These are phyloP conservation scores for Peucedramus taeniatus DNA, from an alignment of 2,113 vertebrate species.

Conservation along the genomic window DNA sequence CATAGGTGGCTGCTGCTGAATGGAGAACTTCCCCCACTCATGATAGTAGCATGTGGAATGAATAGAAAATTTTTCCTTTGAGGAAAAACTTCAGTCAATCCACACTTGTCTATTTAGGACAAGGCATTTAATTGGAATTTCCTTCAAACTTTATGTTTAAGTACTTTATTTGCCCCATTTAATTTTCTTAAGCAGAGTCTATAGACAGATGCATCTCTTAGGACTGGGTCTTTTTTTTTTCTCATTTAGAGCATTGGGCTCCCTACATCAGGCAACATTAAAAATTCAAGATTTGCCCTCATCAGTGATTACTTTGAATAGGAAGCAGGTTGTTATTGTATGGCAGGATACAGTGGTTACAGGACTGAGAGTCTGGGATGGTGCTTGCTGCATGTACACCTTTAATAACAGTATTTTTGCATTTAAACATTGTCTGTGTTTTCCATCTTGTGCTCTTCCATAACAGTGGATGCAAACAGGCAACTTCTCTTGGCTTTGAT, in stretches of 20 bases:
- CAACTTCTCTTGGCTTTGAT: conserved; percentile 20
- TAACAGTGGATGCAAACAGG: not conserved
- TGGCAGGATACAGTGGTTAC: not conserved
- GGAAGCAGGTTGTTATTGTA: not conserved
- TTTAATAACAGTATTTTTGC: not conserved
- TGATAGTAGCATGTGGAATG: not conserved
- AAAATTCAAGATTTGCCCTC: conserved; percentile 38
- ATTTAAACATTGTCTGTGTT: not conserved
- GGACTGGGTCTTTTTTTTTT: not conserved
- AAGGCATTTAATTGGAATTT: conserved; percentile 7
- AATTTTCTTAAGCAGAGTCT: conserved; percentile 25
- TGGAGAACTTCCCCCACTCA: not conserved
- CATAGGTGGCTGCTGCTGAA: not conserved
- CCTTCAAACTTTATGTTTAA: conserved; percentile 1
- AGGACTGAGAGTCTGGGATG: not conserved
- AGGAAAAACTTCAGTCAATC: not conserved
- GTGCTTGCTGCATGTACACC: not conserved
- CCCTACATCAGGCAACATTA: not conserved
- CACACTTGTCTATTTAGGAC: not conserved
- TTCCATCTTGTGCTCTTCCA: not conserved
- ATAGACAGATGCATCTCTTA: not conserved
- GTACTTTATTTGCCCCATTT: not conserved
- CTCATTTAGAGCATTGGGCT: not conserved
- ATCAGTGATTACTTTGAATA: conserved; percentile 15
- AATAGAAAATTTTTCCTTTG: not conserved